Evolutionary conservation across 2,797 vertebrate genomes (phyloP).

Genomic region (Borostomias antarcticus): DNA sequence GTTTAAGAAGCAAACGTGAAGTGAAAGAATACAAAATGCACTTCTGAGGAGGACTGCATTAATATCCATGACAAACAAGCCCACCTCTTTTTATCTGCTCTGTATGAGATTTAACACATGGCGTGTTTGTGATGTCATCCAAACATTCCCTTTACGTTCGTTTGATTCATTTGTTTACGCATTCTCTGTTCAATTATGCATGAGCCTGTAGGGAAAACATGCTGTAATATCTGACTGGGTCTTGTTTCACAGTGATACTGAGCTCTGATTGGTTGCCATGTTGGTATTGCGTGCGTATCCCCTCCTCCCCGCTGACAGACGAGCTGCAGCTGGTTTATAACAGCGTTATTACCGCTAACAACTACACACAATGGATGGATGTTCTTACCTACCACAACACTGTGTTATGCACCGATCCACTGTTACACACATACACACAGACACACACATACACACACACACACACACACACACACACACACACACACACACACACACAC

Average conservation of each 20-base stretch:
- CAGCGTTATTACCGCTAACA: neutral
- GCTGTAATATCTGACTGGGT: conserved; percentile 7
- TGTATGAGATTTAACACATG: neutral
- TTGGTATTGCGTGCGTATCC: neutral
- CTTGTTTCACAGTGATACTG: conserved; percentile 6
- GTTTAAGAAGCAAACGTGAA: neutral
- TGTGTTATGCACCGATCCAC: too few species aligned
- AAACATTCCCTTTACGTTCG: conserved; percentile 2
- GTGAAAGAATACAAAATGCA: neutral
- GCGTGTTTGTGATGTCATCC: conserved; percentile 12
- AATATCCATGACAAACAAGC: neutral
- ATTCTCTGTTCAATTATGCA: conserved; percentile 37
- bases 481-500: conserved; percentile 1
- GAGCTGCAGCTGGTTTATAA: neutral
- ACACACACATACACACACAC: too few species aligned
- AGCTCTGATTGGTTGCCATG: conserved; percentile 11
- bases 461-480: conserved; percentile 8
- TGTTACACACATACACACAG: too few species aligned
- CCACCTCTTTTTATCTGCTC: neutral
- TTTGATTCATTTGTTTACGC: conserved; percentile 32
- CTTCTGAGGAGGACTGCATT: neutral
- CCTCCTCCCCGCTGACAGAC: neutral
- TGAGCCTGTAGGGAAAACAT: conserved; percentile 15
- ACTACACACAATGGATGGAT: too few species aligned
- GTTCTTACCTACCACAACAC: too few species aligned